Evolutionary conservation across 2,113 vertebrate genomes (phyloP).

Genomic region (Emydocephalus ijimae): DNA sequence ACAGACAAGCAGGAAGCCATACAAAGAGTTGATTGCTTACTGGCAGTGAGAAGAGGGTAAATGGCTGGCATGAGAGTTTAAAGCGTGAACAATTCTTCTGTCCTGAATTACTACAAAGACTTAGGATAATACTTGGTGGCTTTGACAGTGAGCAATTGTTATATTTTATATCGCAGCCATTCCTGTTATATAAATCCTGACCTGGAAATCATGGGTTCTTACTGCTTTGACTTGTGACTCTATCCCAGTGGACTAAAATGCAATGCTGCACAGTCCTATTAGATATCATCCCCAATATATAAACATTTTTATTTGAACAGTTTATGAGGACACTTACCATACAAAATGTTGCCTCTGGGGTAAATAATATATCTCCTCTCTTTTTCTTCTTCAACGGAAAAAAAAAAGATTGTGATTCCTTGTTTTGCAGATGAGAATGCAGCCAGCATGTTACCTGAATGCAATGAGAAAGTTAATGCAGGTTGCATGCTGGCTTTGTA

Average conservation of each 20-base stretch:
- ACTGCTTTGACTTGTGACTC: background rate
- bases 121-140: background rate
- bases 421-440: background rate
- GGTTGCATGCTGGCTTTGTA: constrained; percentile 41
- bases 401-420: background rate
- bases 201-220: background rate
- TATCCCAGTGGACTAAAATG: background rate
- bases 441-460: constrained; percentile 17
- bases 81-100: background rate
- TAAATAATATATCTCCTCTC: background rate
- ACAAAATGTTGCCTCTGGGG: background rate
- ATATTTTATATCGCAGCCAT: background rate
- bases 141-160: background rate
- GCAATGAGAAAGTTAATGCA: constrained; percentile 23
- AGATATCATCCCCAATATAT: background rate
- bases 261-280: background rate
- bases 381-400: rapidly evolving
- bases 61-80: background rate
- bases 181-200: background rate
- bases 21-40: background rate
- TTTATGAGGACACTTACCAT: background rate
- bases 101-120: background rate
- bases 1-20: background rate
- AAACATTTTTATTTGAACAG: background rate
- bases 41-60: background rate